Conservation (phyloP, 2,797 vertebrate genomes). For the Acrossocheilus wenchowensis region DNA sequence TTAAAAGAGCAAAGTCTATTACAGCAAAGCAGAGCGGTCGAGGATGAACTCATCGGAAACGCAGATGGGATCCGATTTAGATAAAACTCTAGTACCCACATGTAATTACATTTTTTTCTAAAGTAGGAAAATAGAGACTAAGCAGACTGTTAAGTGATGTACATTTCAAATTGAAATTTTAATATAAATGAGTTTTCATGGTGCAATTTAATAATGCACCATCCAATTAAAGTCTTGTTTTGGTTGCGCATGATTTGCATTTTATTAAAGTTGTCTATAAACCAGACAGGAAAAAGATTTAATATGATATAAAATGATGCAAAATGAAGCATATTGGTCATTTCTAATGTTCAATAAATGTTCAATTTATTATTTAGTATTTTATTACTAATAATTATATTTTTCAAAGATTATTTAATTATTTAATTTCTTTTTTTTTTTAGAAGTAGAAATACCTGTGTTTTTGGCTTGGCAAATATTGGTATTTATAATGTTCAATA, state of each 20-base stretch:
- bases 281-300: background rate
- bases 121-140: background rate
- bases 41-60: background rate
- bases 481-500: background rate
- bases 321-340: background rate
- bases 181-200: background rate
- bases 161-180: background rate
- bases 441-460: background rate
- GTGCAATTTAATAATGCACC: background rate
- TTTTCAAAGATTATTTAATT: background rate
- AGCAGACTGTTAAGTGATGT: background rate
- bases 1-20: slow-evolving; percentile 10
- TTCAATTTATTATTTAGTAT: background rate
- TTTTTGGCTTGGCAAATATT: background rate
- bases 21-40: background rate
- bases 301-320: background rate
- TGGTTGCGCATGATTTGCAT: background rate
- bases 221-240: background rate
- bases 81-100: background rate
- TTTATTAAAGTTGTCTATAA: background rate
- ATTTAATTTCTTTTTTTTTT: background rate
- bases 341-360: background rate
- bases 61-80: background rate
- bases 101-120: background rate
- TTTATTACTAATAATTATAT: background rate